Percentiles rank a stretch among this genome's conserved stretches.
Evolutionary conservation across 1,140 invertebrate species (phyloP).

Genomic region (Leptinotarsa lineolata): DNA sequence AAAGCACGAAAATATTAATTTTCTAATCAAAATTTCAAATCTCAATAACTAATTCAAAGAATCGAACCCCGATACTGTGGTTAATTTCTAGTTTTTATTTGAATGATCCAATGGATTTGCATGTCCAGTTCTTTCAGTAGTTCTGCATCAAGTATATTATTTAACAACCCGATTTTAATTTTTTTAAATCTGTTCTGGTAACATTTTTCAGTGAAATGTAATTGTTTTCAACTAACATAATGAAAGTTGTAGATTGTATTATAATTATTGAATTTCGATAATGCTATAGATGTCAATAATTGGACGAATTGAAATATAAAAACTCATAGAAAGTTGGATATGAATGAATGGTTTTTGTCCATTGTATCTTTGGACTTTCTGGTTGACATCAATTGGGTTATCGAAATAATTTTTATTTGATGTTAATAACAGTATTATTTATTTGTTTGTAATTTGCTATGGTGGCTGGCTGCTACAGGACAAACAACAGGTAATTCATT

Average conservation of each 20-base stretch:
- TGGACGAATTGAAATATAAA: neutral
- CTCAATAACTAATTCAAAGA: too few relatives aligned
- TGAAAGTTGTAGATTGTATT: slow-evolving; percentile 24
- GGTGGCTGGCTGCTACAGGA: slow-evolving; percentile 44
- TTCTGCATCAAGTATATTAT: too few relatives aligned
- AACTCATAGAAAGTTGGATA: neutral
- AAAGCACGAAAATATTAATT: too few relatives aligned
- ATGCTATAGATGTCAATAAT: neutral
- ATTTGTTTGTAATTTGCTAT: slow-evolving; percentile 46
- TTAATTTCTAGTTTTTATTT: too few relatives aligned
- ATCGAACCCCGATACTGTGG: too few relatives aligned
- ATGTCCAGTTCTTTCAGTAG: too few relatives aligned
- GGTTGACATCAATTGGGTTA: neutral
- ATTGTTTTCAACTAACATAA: too few relatives aligned
- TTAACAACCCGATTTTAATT: too few relatives aligned
- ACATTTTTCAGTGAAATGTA: too few relatives aligned
- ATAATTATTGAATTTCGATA: slow-evolving; percentile 6
- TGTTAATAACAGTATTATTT: slow-evolving; percentile 35
- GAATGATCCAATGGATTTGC: too few relatives aligned
- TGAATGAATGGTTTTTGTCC: neutral
- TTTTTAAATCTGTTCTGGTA: too few relatives aligned
- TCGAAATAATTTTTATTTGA: slow-evolving; percentile 10
- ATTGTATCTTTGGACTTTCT: neutral
- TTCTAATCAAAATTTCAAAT: too few relatives aligned
- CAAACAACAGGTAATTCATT: slow-evolving; percentile 50